Conservation (phyloP, 64 coral and sea anemone species). For the Actinia tenebrosa region DNA sequence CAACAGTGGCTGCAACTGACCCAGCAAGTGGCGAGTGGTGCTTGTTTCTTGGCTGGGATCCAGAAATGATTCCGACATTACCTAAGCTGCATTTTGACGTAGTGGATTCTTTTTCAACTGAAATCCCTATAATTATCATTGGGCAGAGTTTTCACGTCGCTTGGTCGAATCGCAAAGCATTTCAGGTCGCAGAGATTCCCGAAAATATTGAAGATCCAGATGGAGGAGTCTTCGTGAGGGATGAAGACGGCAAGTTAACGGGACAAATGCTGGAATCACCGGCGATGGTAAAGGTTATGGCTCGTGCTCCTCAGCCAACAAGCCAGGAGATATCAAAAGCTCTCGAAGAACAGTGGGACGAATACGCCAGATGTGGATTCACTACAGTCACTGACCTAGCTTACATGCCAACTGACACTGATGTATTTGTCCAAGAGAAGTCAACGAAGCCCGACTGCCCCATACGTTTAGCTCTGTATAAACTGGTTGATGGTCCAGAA, state of each 20-base stretch:
- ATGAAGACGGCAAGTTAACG: neutral
- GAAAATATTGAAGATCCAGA: neutral
- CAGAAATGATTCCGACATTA: slow-evolving; percentile 20
- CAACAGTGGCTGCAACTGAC: neutral
- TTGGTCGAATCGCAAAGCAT: slow-evolving; percentile 40
- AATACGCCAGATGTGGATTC: slow-evolving; percentile 11
- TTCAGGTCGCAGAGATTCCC: neutral
- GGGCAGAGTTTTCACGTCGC: slow-evolving; percentile 21
- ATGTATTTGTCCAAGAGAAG: neutral
- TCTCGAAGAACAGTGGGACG: slow-evolving; percentile 1
- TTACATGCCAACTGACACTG: neutral
- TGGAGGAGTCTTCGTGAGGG: slow-evolving; percentile 2
- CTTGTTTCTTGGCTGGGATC: slow-evolving; percentile 42
- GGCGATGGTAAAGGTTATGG: neutral
- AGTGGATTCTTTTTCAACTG: slow-evolving; percentile 13
- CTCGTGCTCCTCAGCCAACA: neutral
- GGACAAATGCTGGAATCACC: slow-evolving; percentile 20
- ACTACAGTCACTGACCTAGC: slow-evolving; percentile 26
- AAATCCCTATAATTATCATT: slow-evolving; percentile 7
- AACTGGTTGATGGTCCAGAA: too few relatives aligned
- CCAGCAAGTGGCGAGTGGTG: neutral
- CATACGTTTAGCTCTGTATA: slow-evolving; percentile 14
- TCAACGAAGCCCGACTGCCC: neutral
- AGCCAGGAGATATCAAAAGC: neutral
- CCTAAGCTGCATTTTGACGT: neutral